A percentile compares a stretch with the other conserved stretches of the same genome.
Conservation (phyloP, 2,888 invertebrate genomes). For the Operophtera brumata region DNA sequence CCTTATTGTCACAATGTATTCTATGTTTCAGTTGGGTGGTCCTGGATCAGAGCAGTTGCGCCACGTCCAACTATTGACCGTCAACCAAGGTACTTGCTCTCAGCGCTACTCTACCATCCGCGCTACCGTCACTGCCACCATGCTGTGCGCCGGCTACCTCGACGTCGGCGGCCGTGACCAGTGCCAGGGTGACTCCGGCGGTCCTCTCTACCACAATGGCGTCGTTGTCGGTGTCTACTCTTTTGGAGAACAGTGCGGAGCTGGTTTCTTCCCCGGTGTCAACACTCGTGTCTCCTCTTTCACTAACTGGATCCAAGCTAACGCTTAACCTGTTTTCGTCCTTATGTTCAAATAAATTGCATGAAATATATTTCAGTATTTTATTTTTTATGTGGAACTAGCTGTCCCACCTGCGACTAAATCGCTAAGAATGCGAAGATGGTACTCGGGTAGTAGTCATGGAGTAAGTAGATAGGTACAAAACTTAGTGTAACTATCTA, state of each 20-base stretch:
- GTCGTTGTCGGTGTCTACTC: not conserved
- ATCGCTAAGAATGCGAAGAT: too few species aligned
- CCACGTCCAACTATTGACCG: not conserved
- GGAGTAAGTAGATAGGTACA: too few species aligned
- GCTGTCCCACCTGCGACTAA: too few species aligned
- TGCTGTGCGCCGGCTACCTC: not conserved
- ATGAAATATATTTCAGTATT: too few species aligned
- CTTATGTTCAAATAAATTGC: too few species aligned
- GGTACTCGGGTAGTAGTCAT: too few species aligned
- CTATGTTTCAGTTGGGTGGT: not conserved
- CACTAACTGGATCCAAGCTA: not conserved
- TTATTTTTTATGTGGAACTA: too few species aligned
- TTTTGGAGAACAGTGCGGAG: not conserved
- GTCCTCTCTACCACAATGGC: conserved; percentile 37
- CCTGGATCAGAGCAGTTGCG: not conserved
- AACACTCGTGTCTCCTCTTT: not conserved
- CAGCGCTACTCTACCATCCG: not conserved
- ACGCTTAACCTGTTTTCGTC: too few species aligned
- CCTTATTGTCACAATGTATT: not conserved
- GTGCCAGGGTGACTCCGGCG: conserved; percentile 54
- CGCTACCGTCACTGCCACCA: not conserved
- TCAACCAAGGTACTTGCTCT: not conserved
- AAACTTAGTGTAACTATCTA: too few species aligned
- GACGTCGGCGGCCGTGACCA: conserved; percentile 49
- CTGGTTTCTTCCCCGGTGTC: not conserved